Evolutionary conservation across 2,888 invertebrate species (phyloP).

Genomic region (Lithophane socia): DNA sequence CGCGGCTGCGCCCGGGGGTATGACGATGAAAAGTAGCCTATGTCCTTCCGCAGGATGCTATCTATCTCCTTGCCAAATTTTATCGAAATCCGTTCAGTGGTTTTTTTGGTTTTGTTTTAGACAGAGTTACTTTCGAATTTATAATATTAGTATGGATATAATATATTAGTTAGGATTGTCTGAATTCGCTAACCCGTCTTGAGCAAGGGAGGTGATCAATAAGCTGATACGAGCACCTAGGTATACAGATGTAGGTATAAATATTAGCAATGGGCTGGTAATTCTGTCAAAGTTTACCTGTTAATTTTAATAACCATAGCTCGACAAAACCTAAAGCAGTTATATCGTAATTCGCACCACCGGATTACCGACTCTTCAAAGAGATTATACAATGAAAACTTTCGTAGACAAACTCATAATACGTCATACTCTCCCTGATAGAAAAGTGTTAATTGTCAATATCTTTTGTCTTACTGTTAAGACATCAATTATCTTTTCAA

Average conservation of each 20-base stretch:
- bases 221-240: too few relatives aligned
- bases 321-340: not conserved
- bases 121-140: too few relatives aligned
- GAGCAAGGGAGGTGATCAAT: too few relatives aligned
- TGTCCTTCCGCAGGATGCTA: too few relatives aligned
- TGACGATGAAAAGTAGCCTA: too few relatives aligned
- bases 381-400: constrained; percentile 1
- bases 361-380: not conserved
- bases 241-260: not conserved
- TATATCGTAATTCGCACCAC: not conserved
- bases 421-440: not conserved
- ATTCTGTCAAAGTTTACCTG: not conserved
- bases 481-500: not conserved
- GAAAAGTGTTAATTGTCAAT: constrained; percentile 10
- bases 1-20: too few relatives aligned
- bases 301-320: not conserved
- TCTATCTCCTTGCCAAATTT: too few relatives aligned
- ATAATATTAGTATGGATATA: too few relatives aligned
- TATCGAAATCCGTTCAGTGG: too few relatives aligned
- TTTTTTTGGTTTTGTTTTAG: too few relatives aligned
- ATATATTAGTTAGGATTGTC: too few relatives aligned
- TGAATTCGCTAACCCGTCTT: too few relatives aligned
- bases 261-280: not conserved
- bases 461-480: not conserved
- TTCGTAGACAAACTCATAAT: not conserved